Conservation (phyloP, 2,888 invertebrate species). For the Temnothorax unifasciatus region DNA sequence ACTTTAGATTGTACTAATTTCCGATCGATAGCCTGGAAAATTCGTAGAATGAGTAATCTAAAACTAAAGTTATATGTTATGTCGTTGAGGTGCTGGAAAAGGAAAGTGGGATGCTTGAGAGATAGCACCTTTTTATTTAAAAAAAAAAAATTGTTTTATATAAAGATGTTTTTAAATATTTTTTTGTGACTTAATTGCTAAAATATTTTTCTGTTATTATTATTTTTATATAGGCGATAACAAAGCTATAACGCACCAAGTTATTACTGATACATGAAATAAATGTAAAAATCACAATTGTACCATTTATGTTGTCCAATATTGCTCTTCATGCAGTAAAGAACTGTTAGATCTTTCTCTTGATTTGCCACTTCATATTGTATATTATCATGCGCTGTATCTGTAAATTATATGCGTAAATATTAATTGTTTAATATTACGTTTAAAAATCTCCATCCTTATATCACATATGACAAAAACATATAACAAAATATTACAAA, state of each 20-base stretch:
- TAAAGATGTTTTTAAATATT: conserved; percentile 49
- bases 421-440: conserved; percentile 56
- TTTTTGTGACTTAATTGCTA: conserved; percentile 43
- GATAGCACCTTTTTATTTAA: conserved; percentile 18
- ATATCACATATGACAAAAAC: conserved; percentile 41
- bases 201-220: conserved; percentile 54
- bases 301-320: conserved; percentile 67
- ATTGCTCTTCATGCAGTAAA: conserved; percentile 65
- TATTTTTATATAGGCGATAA: conserved; percentile 37
- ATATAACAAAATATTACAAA: conserved; percentile 51
- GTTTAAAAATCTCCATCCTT: conserved; percentile 46
- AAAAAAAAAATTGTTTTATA: conserved; percentile 47
- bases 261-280: conserved; percentile 56
- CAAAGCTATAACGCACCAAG: conserved; percentile 18
- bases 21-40: not conserved
- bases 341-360: conserved; percentile 8
- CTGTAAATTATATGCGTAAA: conserved; percentile 60
- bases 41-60: not conserved
- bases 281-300: conserved; percentile 67
- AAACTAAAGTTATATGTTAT: conserved; percentile 40
- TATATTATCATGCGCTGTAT: conserved; percentile 59
- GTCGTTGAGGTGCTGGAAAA: conserved; percentile 18
- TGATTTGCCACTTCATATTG: conserved; percentile 48
- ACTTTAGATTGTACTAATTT: conserved; percentile 14
- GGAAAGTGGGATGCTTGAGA: conserved; percentile 21